These are phyloP conservation scores for Tribolium madens DNA, from an alignment of 1,140 invertebrate species.

Conservation along the genomic window DNA sequence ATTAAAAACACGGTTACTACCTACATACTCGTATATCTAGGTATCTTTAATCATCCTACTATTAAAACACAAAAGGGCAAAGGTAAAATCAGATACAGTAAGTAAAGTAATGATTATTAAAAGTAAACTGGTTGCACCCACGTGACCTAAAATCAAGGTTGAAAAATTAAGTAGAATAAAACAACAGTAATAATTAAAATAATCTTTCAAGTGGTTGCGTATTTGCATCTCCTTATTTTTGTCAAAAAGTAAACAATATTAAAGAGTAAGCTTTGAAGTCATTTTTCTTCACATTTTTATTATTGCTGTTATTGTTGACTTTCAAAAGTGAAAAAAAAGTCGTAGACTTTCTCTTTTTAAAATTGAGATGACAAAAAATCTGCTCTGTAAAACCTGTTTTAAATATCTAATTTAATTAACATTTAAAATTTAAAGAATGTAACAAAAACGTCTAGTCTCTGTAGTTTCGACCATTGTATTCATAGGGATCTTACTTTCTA, in stretches of 20 bases:
- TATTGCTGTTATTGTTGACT: background rate
- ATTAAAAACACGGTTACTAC: no score
- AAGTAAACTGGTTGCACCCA: background rate
- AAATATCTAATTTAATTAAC: no score
- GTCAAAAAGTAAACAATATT: no score
- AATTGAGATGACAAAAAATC: background rate
- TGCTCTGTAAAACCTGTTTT: background rate
- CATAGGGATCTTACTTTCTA: slow-evolving; percentile 21
- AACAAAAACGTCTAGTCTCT: background rate
- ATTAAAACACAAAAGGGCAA: background rate
- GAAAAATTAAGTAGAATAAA: background rate
- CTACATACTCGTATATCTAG: no score
- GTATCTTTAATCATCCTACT: background rate
- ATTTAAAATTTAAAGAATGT: background rate
- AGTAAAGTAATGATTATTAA: background rate
- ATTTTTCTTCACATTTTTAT: background rate
- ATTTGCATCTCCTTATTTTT: no score
- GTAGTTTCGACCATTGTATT: background rate
- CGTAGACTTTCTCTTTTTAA: background rate
- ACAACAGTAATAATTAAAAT: background rate
- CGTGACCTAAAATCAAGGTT: background rate
- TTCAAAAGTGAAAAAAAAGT: background rate
- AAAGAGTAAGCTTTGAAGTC: background rate
- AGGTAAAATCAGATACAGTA: background rate
- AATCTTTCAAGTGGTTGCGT: no score